Conservation (phyloP, 2,797 vertebrate genomes). For the Trachops cirrhosus region DNA sequence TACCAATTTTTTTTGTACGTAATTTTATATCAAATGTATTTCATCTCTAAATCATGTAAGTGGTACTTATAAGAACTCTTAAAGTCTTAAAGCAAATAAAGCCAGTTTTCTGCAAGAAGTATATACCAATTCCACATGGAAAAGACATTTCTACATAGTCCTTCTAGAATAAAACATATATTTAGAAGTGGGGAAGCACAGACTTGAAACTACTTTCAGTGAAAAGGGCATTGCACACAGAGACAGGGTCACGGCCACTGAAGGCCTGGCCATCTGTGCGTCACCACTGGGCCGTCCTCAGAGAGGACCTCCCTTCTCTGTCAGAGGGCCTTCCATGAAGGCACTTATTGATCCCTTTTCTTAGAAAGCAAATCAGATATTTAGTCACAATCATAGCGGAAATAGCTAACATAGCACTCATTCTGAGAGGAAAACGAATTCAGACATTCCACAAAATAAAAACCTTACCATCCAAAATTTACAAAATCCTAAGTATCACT, state of each 20-base stretch:
- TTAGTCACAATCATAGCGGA: constrained; percentile 35
- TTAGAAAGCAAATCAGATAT: constrained; percentile 11
- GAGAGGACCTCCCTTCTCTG: neutral
- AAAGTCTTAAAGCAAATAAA: constrained; percentile 21
- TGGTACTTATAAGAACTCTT: neutral
- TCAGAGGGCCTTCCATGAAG: neutral
- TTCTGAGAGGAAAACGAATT: constrained; percentile 4
- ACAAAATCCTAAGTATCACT: constrained; percentile 10
- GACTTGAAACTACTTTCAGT: neutral
- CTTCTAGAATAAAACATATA: neutral
- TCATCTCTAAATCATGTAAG: neutral
- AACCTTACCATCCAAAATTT: neutral
- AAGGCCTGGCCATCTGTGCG: neutral
- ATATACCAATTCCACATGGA: neutral
- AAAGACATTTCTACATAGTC: constrained; percentile 15
- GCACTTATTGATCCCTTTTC: neutral
- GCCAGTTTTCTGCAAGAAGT: neutral
- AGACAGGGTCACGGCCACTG: neutral
- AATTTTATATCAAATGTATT: neutral
- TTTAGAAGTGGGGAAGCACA: neutral
- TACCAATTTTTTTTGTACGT: neutral
- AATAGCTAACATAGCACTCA: neutral
- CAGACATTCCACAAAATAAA: constrained; percentile 31
- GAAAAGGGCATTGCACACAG: neutral
- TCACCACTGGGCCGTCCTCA: neutral